Conservation (phyloP, 2,113 vertebrate species). For the Galbula dea region DNA sequence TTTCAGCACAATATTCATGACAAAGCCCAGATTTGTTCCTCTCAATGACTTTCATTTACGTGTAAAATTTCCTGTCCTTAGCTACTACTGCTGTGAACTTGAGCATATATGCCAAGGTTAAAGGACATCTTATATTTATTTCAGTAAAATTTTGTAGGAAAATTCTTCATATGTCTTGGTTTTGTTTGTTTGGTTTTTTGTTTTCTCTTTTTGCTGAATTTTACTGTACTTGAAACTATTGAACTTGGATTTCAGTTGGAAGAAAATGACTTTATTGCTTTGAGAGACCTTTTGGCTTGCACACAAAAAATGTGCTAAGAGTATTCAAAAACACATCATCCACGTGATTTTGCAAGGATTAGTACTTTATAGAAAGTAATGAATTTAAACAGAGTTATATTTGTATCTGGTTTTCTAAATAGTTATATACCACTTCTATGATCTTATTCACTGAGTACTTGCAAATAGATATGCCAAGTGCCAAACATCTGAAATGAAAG, state of each 20-base stretch:
- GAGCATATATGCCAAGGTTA: background rate
- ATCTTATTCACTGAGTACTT: background rate
- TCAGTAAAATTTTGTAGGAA: background rate
- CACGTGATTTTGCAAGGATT: background rate
- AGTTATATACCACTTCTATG: background rate
- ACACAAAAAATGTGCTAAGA: background rate
- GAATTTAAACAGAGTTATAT: background rate
- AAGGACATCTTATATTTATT: background rate
- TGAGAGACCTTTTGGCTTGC: background rate
- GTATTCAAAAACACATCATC: background rate
- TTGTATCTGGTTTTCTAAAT: conserved; percentile 1
- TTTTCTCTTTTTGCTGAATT: background rate
- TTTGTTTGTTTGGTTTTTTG: no score
- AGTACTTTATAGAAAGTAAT: background rate
- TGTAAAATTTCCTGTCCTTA: background rate
- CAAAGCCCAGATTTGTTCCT: background rate
- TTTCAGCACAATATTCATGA: background rate
- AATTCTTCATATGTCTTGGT: background rate
- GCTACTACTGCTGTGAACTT: background rate
- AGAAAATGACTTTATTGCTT: background rate
- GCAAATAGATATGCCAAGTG: background rate
- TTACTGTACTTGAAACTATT: background rate
- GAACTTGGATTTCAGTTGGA: background rate
- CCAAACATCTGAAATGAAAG: background rate
- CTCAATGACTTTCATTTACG: background rate